phyloP scores from a whole-genome alignment of 1,140 invertebrate genomes.

The Spodoptera litura region DNA sequence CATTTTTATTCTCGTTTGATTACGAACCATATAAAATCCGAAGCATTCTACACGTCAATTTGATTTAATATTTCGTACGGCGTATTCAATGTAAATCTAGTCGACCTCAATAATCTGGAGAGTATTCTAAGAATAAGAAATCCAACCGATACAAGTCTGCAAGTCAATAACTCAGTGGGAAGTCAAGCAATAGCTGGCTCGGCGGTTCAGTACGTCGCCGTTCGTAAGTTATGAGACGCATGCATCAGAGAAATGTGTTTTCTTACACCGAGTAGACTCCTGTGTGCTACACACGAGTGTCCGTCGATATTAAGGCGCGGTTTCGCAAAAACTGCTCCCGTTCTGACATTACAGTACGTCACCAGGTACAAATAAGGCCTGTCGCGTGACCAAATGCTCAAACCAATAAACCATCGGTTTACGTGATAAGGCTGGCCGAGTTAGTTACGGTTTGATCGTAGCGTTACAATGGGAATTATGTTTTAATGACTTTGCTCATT shows the following conservation, averaged over 20 bases:
- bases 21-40: constrained; percentile 21
- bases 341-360: constrained; percentile 25
- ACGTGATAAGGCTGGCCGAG: constrained; percentile 50
- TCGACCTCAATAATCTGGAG: constrained; percentile 37
- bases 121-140: constrained; percentile 42
- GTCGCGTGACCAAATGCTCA: constrained; percentile 44
- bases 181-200: constrained; percentile 40
- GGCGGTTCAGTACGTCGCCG: constrained; percentile 39
- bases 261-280: constrained; percentile 24
- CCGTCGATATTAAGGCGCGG: constrained; percentile 22
- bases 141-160: constrained; percentile 28
- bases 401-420: constrained; percentile 47
- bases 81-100: constrained; percentile 38
- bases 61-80: constrained; percentile 30
- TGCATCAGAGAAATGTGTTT: constrained; percentile 41
- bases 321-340: constrained; percentile 17
- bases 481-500: constrained; percentile 50
- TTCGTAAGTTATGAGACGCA: constrained; percentile 38
- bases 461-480: constrained; percentile 53
- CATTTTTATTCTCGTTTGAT: constrained; percentile 37
- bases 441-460: constrained; percentile 45
- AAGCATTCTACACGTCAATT: constrained; percentile 31
- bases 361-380: constrained; percentile 38
- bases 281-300: not conserved
- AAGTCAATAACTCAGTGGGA: constrained; percentile 41